Evolutionary conservation across 2,113 vertebrate species (phyloP).

Genomic region (Tachycineta bicolor): DNA sequence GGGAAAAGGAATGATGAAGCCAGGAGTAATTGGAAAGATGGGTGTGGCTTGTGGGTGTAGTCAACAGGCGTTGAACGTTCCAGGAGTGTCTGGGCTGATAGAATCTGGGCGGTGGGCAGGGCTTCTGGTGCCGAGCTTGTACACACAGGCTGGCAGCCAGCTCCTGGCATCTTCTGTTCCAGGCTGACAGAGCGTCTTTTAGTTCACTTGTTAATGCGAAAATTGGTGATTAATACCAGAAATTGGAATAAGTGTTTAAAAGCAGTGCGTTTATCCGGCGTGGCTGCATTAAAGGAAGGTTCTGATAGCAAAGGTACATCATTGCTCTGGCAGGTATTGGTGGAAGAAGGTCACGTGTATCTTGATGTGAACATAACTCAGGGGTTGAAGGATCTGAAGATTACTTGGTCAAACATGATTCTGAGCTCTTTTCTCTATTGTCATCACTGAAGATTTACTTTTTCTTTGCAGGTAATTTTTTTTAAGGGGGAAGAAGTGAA

Average conservation of each 20-base stretch:
- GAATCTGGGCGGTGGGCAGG: neutral
- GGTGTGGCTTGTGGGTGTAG: slow-evolving; percentile 30
- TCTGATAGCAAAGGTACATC: fast-evolving
- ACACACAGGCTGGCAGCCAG: neutral
- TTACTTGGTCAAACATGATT: neutral
- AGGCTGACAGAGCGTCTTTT: neutral
- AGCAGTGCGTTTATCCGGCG: neutral
- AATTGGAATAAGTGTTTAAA: neutral
- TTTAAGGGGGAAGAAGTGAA: neutral
- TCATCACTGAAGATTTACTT: neutral
- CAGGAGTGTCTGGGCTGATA: neutral
- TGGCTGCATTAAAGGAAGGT: neutral
- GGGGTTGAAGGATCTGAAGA: neutral
- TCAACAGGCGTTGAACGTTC: neutral
- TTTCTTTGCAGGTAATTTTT: neutral
- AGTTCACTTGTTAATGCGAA: neutral
- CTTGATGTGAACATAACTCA: neutral
- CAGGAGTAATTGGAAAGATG: neutral
- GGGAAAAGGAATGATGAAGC: slow-evolving; percentile 33
- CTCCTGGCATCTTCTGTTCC: neutral
- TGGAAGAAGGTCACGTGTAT: neutral
- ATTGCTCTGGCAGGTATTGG: neutral
- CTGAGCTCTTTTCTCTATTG: neutral
- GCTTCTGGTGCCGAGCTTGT: neutral
- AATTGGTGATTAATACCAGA: neutral